These are phyloP conservation scores for Amblyornis subalaris DNA, from an alignment of 2,113 vertebrate species.

Conservation along the genomic window DNA sequence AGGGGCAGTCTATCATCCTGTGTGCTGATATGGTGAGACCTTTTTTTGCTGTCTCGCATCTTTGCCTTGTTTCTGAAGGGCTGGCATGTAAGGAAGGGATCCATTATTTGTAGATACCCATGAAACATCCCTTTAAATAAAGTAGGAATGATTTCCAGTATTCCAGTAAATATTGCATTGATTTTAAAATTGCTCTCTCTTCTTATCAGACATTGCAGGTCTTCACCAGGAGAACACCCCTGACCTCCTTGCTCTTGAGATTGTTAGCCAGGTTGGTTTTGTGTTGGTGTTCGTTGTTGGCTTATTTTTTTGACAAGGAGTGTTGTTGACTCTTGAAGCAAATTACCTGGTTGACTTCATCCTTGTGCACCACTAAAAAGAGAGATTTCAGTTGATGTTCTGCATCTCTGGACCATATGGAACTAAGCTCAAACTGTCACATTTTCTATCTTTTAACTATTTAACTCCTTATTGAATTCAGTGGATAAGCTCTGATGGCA, in stretches of 20 bases:
- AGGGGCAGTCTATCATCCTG: conserved; percentile 78
- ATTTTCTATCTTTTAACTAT: conserved; percentile 9
- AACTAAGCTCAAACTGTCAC: background rate
- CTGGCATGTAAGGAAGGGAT: background rate
- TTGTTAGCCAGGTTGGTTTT: background rate
- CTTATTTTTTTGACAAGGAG: background rate
- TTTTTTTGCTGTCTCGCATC: conserved; percentile 63
- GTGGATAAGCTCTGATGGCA: background rate
- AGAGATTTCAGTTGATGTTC: background rate
- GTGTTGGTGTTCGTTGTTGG: background rate
- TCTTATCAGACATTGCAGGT: conserved; percentile 44
- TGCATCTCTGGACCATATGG: background rate
- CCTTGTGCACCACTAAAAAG: background rate
- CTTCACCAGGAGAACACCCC: conserved; percentile 6
- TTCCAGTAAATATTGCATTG: conserved; percentile 55
- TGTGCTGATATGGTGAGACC: conserved; percentile 73
- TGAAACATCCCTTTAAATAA: conserved; percentile 38
- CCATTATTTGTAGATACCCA: conserved; percentile 56
- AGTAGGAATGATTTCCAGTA: background rate
- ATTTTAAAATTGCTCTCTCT: conserved; percentile 58
- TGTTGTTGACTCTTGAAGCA: background rate
- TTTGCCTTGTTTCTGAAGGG: conserved; percentile 55
- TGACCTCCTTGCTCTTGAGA: conserved; percentile 20
- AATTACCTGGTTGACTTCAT: background rate
- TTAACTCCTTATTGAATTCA: conserved; percentile 16